phyloP scores from a whole-genome alignment of 2,113 vertebrate species.

The Chionodraco myersi region DNA sequence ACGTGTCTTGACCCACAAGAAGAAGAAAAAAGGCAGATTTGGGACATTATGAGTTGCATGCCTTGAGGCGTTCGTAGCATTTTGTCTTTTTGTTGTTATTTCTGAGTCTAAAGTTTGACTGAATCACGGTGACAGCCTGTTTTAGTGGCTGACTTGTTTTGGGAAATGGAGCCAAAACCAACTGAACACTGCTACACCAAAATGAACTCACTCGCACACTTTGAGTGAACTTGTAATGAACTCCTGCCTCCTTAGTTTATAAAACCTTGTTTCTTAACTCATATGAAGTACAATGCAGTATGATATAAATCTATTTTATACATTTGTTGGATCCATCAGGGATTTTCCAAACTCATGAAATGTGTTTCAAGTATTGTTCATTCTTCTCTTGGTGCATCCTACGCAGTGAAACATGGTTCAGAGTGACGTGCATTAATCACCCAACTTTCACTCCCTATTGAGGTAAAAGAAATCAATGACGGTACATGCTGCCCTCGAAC shows the following conservation, averaged over 20 bases:
- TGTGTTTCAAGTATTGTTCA: conserved; percentile 35
- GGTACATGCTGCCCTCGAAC: neutral
- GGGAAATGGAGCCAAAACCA: conserved; percentile 28
- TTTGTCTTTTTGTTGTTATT: conserved; percentile 3
- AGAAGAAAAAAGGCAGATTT: conserved; percentile 10
- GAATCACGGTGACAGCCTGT: neutral
- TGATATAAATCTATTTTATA: conserved; percentile 10
- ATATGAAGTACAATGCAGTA: conserved; percentile 3
- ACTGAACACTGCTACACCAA: neutral
- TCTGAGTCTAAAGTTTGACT: conserved; percentile 2
- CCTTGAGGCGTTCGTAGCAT: neutral
- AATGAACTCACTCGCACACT: conserved; percentile 14
- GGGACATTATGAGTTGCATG: conserved; percentile 14
- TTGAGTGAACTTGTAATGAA: conserved; percentile 47
- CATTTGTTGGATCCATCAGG: conserved; percentile 7
- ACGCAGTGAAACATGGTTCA: conserved; percentile 25
- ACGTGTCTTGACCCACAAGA: conserved; percentile 4
- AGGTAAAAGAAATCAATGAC: conserved; percentile 11
- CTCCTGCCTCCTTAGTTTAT: conserved; percentile 21
- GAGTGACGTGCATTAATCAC: conserved; percentile 27
- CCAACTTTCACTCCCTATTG: conserved; percentile 37
- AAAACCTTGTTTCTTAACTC: conserved; percentile 6
- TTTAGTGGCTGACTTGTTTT: conserved; percentile 19
- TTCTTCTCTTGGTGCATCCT: conserved; percentile 38
- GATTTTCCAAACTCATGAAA: conserved; percentile 40